These are phyloP conservation scores for Taxidea taxus DNA, from an alignment of 2,113 vertebrate species.

Conservation along the genomic window DNA sequence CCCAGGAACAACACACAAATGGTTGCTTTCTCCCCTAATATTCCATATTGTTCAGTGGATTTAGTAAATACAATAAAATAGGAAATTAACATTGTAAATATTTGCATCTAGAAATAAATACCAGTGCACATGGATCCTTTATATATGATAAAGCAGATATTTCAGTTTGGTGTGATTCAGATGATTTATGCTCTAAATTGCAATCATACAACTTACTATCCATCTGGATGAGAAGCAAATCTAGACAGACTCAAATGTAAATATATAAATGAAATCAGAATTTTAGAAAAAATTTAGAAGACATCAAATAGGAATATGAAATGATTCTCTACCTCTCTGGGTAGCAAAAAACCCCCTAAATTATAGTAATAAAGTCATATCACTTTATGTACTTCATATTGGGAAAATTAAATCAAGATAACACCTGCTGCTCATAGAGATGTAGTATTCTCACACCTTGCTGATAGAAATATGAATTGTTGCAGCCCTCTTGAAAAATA, in stretches of 20 bases:
- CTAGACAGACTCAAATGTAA: neutral
- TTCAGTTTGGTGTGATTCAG: neutral
- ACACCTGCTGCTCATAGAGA: neutral
- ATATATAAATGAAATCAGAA: neutral
- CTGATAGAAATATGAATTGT: neutral
- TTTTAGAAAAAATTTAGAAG: neutral
- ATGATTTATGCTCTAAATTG: neutral
- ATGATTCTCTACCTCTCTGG: neutral
- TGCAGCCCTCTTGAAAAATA: conserved; percentile 1
- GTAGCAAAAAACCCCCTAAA: conserved; percentile 18
- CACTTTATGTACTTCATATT: neutral
- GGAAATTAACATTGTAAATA: neutral
- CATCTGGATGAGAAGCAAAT: neutral
- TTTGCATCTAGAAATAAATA: neutral
- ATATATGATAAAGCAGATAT: neutral
- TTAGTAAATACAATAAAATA: neutral
- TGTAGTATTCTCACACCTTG: neutral
- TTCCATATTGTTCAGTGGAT: neutral
- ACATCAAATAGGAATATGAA: neutral
- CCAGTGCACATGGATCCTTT: neutral
- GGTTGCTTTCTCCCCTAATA: neutral
- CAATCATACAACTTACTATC: neutral
- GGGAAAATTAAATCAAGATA: conserved; percentile 35
- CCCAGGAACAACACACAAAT: neutral
- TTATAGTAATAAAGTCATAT: conserved; percentile 11